Percentiles rank a stretch among this genome's conserved stretches.
Conservation (phyloP, 2,888 invertebrate species). For the Eupithecia insigniata region DNA sequence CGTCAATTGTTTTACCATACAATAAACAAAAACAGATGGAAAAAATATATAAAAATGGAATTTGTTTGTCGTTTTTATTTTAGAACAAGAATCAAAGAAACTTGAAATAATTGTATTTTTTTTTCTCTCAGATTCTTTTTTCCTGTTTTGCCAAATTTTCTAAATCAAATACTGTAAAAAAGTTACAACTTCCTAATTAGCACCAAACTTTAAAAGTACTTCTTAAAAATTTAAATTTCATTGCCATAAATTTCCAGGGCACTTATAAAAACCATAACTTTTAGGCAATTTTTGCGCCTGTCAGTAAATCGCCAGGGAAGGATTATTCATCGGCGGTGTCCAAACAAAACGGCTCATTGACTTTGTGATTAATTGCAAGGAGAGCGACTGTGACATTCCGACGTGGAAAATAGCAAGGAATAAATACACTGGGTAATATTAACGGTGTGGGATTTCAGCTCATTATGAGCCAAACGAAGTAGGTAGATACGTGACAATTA, state of each 20-base stretch:
- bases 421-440: conserved; percentile 48
- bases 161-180: not conserved
- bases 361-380: conserved; percentile 81
- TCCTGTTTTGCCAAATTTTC: not conserved
- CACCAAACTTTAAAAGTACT: conserved; percentile 25
- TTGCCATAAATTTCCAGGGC: conserved; percentile 46
- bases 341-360: conserved; percentile 83
- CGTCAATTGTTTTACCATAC: conserved; percentile 28
- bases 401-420: conserved; percentile 60
- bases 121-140: not conserved
- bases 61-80: not conserved
- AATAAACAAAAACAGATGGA: not conserved
- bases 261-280: conserved; percentile 54
- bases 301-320: conserved; percentile 71
- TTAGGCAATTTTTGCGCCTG: conserved; percentile 56
- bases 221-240: conserved; percentile 43
- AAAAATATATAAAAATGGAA: not conserved
- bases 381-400: conserved; percentile 76
- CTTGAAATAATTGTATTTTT: not conserved
- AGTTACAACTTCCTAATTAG: conserved; percentile 1
- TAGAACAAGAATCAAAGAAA: not conserved
- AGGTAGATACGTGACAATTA: conserved; percentile 21
- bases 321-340: conserved; percentile 78
- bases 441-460: conserved; percentile 19
- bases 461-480: conserved; percentile 25